Conservation (phyloP, 2,113 vertebrate genomes). For the Guaruba guarouba region DNA sequence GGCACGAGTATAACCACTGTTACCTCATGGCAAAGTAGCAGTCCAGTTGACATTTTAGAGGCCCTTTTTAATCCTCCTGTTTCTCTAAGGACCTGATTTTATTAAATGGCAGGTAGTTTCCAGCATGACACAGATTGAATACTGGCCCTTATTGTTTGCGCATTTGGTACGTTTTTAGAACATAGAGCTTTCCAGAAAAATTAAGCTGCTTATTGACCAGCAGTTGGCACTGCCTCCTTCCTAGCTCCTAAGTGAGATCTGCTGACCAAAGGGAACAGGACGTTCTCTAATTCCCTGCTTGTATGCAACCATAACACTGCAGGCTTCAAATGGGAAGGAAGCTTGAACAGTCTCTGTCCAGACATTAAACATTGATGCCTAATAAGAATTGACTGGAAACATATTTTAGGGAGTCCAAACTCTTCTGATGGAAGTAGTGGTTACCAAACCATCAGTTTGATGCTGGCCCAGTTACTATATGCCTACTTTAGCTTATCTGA, state of each 20-base stretch:
- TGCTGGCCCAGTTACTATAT: neutral
- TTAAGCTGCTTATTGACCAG: neutral
- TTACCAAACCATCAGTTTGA: constrained; percentile 2
- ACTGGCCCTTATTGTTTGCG: neutral
- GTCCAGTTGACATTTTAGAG: neutral
- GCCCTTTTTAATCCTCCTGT: neutral
- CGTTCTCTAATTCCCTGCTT: neutral
- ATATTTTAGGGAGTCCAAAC: neutral
- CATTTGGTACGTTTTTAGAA: neutral
- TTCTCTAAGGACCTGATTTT: neutral
- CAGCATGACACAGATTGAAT: neutral
- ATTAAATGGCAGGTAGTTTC: neutral
- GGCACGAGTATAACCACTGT: neutral
- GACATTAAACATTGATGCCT: neutral
- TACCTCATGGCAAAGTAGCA: neutral
- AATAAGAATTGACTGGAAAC: neutral
- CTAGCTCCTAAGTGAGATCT: neutral
- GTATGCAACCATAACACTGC: neutral
- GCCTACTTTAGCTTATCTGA: constrained; percentile 17
- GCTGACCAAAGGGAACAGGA: neutral
- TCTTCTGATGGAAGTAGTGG: neutral
- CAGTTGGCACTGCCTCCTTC: neutral
- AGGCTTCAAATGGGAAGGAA: neutral
- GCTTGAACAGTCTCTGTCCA: neutral
- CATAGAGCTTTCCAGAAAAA: neutral